Evolutionary conservation across 2,888 invertebrate genomes (phyloP).

Genomic region (Timema podura): DNA sequence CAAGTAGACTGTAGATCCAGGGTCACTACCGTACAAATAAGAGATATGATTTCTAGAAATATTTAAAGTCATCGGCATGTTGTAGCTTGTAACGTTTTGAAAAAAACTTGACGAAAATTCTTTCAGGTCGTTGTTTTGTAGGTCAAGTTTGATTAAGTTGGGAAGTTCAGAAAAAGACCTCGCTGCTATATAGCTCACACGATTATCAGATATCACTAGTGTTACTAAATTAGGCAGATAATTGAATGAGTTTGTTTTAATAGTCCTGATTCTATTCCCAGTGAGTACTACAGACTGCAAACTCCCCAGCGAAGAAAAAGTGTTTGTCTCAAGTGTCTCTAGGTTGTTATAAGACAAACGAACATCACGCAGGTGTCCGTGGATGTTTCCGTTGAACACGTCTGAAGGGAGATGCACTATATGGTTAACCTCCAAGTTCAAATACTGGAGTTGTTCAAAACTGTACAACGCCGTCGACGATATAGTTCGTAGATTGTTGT

Average conservation of each 20-base stretch:
- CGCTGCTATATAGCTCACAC: conserved; percentile 39
- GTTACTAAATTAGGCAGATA: conserved; percentile 41
- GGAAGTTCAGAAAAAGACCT: conserved; percentile 42
- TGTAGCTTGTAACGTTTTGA: conserved; percentile 34
- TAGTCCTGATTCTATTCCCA: conserved; percentile 35
- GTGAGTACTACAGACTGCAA: conserved; percentile 39
- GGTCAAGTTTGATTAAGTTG: conserved; percentile 42
- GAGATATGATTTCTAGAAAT: conserved; percentile 37
- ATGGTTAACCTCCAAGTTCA: conserved; percentile 43
- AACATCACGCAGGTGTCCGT: conserved; percentile 70
- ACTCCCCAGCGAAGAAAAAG: conserved; percentile 38
- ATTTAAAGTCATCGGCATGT: conserved; percentile 35
- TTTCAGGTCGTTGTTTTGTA: conserved; percentile 37
- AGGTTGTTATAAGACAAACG: conserved; percentile 58
- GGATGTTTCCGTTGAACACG: conserved; percentile 50
- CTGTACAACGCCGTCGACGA: conserved; percentile 36
- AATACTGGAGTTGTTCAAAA: conserved; percentile 38
- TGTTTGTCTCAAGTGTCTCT: conserved; percentile 52
- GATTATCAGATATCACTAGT: conserved; percentile 44
- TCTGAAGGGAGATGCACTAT: conserved; percentile 38
- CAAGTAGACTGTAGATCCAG: conserved; percentile 31
- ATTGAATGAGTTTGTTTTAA: conserved; percentile 40
- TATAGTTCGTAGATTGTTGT: conserved; percentile 38
- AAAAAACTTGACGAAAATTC: conserved; percentile 37
- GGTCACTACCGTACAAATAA: conserved; percentile 29